These are phyloP conservation scores for Volucella inanis DNA, from an alignment of 2,888 invertebrate genomes.

Conservation along the genomic window DNA sequence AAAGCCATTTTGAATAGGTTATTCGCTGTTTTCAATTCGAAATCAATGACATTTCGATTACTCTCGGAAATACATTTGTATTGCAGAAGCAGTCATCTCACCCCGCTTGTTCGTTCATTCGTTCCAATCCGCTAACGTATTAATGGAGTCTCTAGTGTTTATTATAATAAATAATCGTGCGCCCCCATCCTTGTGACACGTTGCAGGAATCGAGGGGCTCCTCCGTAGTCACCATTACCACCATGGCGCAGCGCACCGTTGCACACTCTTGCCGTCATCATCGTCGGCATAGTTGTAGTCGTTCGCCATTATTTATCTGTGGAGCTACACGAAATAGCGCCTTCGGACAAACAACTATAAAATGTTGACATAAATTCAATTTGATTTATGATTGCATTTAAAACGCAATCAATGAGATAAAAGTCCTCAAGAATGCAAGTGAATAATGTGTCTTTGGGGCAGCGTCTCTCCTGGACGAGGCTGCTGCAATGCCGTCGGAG, in stretches of 20 bases:
- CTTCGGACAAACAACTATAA: constrained; percentile 79
- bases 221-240: constrained; percentile 6
- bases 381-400: constrained; percentile 80
- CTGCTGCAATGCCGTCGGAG: constrained; percentile 38
- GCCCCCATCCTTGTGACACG: constrained; percentile 61
- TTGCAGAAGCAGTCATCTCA: constrained; percentile 7
- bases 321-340: constrained; percentile 78
- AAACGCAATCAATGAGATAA: constrained; percentile 79
- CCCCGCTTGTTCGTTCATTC: constrained; percentile 10
- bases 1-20: constrained; percentile 77
- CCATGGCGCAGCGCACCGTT: neutral
- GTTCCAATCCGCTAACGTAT: constrained; percentile 52
- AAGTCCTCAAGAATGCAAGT: constrained; percentile 72
- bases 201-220: constrained; percentile 43
- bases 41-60: constrained; percentile 79
- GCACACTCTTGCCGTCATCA: constrained; percentile 8
- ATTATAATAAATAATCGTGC: constrained; percentile 68
- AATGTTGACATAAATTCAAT: constrained; percentile 80
- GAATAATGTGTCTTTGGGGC: constrained; percentile 60
- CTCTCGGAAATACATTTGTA: constrained; percentile 65
- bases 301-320: constrained; percentile 76
- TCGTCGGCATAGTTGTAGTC: constrained; percentile 20
- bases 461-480: constrained; percentile 9
- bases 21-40: constrained; percentile 78
- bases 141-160: constrained; percentile 69